Percentiles rank a stretch among this genome's conserved stretches.
phyloP scores from a whole-genome alignment of 2,113 vertebrate genomes.

The Gambusia holbrooki region DNA sequence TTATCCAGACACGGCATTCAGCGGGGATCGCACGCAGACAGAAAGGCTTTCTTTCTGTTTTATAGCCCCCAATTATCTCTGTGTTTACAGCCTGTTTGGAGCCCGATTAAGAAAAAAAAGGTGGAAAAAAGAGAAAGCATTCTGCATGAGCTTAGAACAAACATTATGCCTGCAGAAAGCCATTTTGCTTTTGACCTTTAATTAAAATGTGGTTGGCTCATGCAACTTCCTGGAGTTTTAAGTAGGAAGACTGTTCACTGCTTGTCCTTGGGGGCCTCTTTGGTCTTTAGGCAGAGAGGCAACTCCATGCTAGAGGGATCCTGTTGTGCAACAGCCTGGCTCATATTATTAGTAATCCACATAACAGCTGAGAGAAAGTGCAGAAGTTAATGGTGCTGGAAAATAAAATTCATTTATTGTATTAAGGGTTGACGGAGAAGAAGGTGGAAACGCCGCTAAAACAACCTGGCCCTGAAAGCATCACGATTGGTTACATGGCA shows the following conservation, averaged over 20 bases:
- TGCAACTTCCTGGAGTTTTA: slow-evolving; percentile 28
- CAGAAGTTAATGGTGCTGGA: slow-evolving; percentile 14
- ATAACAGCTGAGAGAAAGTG: slow-evolving; percentile 15
- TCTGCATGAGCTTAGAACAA: slow-evolving; percentile 20
- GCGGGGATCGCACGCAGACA: background rate
- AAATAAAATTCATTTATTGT: slow-evolving; percentile 11
- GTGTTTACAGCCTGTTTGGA: slow-evolving; percentile 25
- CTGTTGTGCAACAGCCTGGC: slow-evolving; percentile 36
- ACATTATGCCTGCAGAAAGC: slow-evolving; percentile 37
- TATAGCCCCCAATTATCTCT: slow-evolving; percentile 23
- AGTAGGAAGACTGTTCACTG: slow-evolving; percentile 17
- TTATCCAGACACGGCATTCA: background rate
- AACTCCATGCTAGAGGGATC: slow-evolving; percentile 24
- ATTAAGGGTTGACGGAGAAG: slow-evolving; percentile 9
- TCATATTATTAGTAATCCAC: slow-evolving; percentile 49
- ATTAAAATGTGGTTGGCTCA: slow-evolving; percentile 41
- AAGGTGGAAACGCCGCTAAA: slow-evolving; percentile 13
- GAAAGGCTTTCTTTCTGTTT: slow-evolving; percentile 5
- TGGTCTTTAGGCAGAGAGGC: slow-evolving; percentile 41
- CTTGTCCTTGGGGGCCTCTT: slow-evolving; percentile 38
- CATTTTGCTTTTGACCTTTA: slow-evolving; percentile 50
- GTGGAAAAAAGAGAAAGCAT: background rate
- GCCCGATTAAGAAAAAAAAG: slow-evolving; percentile 15
- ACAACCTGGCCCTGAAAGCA: slow-evolving; percentile 13
- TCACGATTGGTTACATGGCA: slow-evolving; percentile 11